Evolutionary conservation across 2,888 invertebrate species (phyloP), one percentile per base, ranked within the genome.

Genomic region (Pollenia labialis): DNA sequence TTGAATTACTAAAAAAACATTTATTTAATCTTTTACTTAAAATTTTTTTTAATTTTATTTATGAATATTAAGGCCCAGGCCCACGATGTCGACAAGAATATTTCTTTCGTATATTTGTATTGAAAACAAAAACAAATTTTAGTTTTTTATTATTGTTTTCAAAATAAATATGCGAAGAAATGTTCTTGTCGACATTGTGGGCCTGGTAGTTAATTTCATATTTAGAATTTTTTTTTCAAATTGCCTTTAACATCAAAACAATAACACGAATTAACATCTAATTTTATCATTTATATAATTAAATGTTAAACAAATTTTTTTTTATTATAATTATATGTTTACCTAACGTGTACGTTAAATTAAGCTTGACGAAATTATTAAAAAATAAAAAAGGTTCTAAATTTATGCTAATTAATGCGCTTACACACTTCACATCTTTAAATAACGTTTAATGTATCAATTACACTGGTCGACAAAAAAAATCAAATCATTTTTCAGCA

Each of bases 351-450:
- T 52, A 48, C 52, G 52, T 52, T 69, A 40, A 69, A 69, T 68
- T 68, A n/a, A 48, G 66, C 66, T 50, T 48, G 48, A 32, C 66
- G 58, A 6, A 32, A 18, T 56, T 16, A 7, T 52, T 52, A 23
- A 4, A 23, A 56, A 54, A 54, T 54, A 54, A 60, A 32, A 60
- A 40, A n/a, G 8, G 52, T n/a, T 40, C 9, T 60, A n/a, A 60
- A 60, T 40, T 14, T 14, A 40, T 60, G 58, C 8, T n/a, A 40
- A 60, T 60, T 60, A 14, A 40, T 14, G 8, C 12, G 40, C 8
- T 18, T 58, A 8, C 1, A 32, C 4, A 32, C 4, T 6, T 14
- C 52, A 52, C 4, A 7, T 52, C n/a, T 52, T 4, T 6, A 4
- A 32, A 32, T 0, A 32, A 2, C 23, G 23, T 23, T 23, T 23